Evolutionary conservation across 2,888 invertebrate species (phyloP).

Genomic region (Lamellibrachia columna): DNA sequence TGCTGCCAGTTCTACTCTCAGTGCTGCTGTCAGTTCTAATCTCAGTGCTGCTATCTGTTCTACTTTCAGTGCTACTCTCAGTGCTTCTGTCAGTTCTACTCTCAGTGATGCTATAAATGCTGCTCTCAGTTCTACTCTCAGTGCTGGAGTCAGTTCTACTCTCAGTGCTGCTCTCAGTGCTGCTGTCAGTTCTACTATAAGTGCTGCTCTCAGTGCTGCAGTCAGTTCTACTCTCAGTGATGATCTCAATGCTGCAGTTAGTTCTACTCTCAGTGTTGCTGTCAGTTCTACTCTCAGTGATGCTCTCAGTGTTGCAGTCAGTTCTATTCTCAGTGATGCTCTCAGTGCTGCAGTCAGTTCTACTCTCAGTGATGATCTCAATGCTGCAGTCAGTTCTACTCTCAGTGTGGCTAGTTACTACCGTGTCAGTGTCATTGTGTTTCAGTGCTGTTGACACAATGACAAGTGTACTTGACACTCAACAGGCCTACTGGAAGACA

Average conservation of each 20-base stretch:
- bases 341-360: neutral
- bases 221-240: neutral
- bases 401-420: too few relatives aligned
- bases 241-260: conserved; percentile 31
- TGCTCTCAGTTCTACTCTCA: conserved; percentile 7
- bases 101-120: neutral
- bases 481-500: conserved; percentile 79
- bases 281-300: neutral
- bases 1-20: too few relatives aligned
- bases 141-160: neutral
- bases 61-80: neutral
- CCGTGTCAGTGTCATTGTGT: neutral
- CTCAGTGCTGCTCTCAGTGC: neutral
- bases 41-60: neutral
- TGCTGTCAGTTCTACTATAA: neutral
- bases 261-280: conserved; percentile 53
- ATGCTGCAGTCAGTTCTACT: neutral
- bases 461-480: conserved; percentile 75
- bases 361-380: neutral
- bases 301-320: neutral
- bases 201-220: conserved; percentile 5
- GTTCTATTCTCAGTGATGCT: neutral
- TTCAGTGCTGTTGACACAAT: conserved; percentile 70
- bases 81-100: neutral
- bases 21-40: neutral